Evolutionary conservation across 1,140 invertebrate genomes (phyloP), one percentile per base, ranked within the genome.

Genomic region (Brachionus calyciflorus): DNA sequence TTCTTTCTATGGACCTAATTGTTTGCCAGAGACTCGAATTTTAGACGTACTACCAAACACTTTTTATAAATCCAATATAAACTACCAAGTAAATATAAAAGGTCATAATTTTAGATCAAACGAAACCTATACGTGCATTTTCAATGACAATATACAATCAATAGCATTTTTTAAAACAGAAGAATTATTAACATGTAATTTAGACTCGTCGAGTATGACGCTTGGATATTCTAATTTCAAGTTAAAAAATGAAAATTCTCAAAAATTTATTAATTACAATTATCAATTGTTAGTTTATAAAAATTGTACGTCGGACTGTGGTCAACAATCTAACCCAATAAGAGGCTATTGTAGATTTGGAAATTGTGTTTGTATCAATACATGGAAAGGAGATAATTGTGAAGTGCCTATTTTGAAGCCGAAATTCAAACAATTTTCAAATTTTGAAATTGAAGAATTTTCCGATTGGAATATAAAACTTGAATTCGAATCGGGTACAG

Each of bases 1-100:
- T 41, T 78, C 78, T 21, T 80, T 78, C 44, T 81, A 79, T 33
- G 80, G 79, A 2, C 75, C 78, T 3, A 40, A 75, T 10, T 80
- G 80, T 60, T 63, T 78, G 10, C 79, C 80, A 2, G 63, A 78
- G 12, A 70, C 77, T 0, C 78, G 63, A 17, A 37, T 79, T 26
- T 55, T 79, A 19, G 40, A 78, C 14, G 73, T 80, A 10, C 19
- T 78, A 24, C 80, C 80, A n/a, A 57, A 65, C 40, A 30, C 26
- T 40, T 78, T 77, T 7, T 14, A 14, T 46, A 14, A 14, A 46
- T 46, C 44, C 5, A 46, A 46, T 14, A 14, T 14, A 7, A 14
- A 10, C 14, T 46, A 46, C 14, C 14, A 7, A 3, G 3, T 46
- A 3, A 46, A 3, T 14, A 14, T 46, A 3, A 46, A 14, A 14